phyloP scores from a whole-genome alignment of 2,797 vertebrate genomes.

The Potorous gilbertii region DNA sequence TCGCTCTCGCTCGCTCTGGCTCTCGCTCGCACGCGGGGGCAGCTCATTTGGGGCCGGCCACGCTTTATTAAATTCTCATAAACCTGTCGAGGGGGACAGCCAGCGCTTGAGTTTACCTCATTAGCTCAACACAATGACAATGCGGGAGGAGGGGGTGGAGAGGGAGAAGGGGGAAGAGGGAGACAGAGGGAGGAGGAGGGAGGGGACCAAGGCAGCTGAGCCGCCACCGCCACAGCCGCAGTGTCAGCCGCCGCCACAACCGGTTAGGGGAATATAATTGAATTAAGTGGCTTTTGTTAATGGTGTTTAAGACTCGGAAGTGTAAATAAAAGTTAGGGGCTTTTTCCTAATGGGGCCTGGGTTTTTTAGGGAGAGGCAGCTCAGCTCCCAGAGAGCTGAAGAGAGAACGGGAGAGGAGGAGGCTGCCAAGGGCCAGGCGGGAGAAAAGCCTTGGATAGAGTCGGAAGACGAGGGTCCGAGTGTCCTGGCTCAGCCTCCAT shows the following conservation, averaged over 20 bases:
- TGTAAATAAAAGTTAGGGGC: constrained; percentile 88
- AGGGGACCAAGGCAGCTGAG: neutral
- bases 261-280: constrained; percentile 85
- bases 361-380: constrained; percentile 82
- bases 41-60: constrained; percentile 90
- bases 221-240: constrained; percentile 17
- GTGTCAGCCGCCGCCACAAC: constrained; percentile 22
- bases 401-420: neutral
- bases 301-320: constrained; percentile 88
- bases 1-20: neutral
- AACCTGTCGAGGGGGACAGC: constrained; percentile 90
- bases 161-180: constrained; percentile 32
- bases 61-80: constrained; percentile 93
- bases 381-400: constrained; percentile 38
- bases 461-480: neutral
- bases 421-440: neutral
- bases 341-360: constrained; percentile 82
- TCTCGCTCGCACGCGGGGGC: constrained; percentile 75
- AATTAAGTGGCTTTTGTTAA: constrained; percentile 91
- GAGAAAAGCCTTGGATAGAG: too few species aligned
- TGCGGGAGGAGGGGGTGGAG: constrained; percentile 63
- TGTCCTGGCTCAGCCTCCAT: neutral
- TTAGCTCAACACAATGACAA: constrained; percentile 88
- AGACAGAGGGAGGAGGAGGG: constrained; percentile 40
- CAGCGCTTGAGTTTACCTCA: constrained; percentile 90